A percentile compares a stretch with the other conserved stretches of the same genome.
These are phyloP conservation scores for Calameuta pallipes DNA, from an alignment of 2,888 invertebrate species.

Conservation along the genomic window DNA sequence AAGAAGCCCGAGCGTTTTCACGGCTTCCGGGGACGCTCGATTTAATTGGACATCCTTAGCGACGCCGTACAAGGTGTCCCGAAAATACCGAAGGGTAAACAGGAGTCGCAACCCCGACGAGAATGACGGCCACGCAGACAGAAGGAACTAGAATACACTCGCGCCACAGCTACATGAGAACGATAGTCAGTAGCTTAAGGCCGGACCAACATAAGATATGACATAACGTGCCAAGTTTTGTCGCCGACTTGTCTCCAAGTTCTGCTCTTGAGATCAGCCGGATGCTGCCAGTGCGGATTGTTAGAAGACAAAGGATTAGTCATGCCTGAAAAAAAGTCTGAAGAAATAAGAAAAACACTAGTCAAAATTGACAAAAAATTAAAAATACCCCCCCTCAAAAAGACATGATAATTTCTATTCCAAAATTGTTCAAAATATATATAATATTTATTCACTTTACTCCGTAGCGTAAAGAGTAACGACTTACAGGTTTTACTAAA, in stretches of 20 bases:
- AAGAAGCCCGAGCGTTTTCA: not conserved
- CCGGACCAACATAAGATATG: conserved; percentile 34
- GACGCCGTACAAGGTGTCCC: conserved; percentile 1
- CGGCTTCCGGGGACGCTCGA: not conserved
- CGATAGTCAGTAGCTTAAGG: not conserved
- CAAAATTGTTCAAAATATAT: no score
- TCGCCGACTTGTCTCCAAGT: conserved; percentile 55
- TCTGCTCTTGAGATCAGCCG: conserved; percentile 46
- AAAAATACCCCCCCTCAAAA: no score
- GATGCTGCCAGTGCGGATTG: not conserved
- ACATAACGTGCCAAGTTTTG: conserved; percentile 57
- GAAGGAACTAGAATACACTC: not conserved
- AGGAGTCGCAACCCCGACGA: not conserved
- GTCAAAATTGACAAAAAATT: not conserved
- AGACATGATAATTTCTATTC: no score
- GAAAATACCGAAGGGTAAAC: conserved; percentile 1
- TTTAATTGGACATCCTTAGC: not conserved
- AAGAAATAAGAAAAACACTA: not conserved
- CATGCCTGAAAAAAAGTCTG: not conserved
- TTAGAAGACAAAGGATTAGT: not conserved
- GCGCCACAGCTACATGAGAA: not conserved
- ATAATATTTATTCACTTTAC: not conserved
- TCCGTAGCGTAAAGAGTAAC: not conserved
- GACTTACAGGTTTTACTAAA: not conserved
- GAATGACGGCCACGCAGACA: not conserved